Percentiles rank a stretch among this genome's conserved stretches.
phyloP scores from a whole-genome alignment of 23 tunicate genomes.

The Ciona savignyi region DNA sequence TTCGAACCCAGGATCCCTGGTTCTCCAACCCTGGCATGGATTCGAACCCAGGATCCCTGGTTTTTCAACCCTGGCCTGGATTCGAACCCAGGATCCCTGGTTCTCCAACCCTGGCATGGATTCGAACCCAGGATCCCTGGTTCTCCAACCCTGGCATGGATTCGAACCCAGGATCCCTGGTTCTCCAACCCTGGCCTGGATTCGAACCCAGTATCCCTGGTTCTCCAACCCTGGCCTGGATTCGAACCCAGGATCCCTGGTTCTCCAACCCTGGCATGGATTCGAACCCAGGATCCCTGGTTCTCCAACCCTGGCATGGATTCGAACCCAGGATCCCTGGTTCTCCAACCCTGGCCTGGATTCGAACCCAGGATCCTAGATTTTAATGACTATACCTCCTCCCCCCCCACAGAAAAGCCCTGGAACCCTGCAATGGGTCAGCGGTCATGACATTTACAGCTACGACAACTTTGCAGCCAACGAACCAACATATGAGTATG shows the following conservation, averaged over 20 bases:
- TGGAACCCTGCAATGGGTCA: constrained; percentile 39
- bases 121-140: too few species aligned
- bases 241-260: constrained; percentile 1
- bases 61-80: background rate
- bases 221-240: constrained; percentile 1
- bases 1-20: background rate
- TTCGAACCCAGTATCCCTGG: background rate
- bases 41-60: too few species aligned
- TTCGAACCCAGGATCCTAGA: background rate
- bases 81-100: background rate
- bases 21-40: background rate
- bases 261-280: background rate
- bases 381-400: background rate
- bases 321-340: background rate
- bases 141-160: too few species aligned
- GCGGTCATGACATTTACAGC: constrained; percentile 37
- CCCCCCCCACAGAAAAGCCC: constrained; percentile 13
- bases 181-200: constrained; percentile 2
- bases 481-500: constrained; percentile 23
- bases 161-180: constrained; percentile 3
- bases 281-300: background rate
- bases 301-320: background rate
- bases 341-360: background rate
- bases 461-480: constrained; percentile 14
- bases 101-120: background rate